Percentiles rank a stretch among this genome's conserved stretches.
Evolutionary conservation across 2,797 vertebrate species (phyloP).

Genomic region (Coendou prehensilis): DNA sequence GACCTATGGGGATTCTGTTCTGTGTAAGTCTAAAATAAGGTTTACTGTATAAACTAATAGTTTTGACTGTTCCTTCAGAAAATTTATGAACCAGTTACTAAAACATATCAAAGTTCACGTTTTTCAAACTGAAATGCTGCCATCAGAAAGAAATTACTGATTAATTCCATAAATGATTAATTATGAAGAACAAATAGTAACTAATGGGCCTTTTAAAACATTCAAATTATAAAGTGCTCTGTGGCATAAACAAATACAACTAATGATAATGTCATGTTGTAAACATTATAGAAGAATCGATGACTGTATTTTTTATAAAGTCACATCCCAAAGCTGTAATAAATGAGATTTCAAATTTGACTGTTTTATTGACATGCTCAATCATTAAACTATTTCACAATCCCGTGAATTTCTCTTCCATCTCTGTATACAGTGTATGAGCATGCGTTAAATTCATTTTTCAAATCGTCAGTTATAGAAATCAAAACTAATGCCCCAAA

Average conservation of each 20-base stretch:
- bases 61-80: constrained; percentile 65
- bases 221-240: constrained; percentile 57
- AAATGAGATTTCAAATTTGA: constrained; percentile 53
- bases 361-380: not conserved
- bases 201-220: not conserved
- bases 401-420: not conserved
- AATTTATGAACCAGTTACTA: constrained; percentile 44
- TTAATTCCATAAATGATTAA: constrained; percentile 38
- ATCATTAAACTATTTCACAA: constrained; percentile 32
- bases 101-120: constrained; percentile 11
- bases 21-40: constrained; percentile 47
- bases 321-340: not conserved
- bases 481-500: constrained; percentile 49
- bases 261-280: not conserved
- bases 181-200: constrained; percentile 1
- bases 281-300: constrained; percentile 8
- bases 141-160: constrained; percentile 42
- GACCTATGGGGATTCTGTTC: not conserved
- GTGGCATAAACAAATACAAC: constrained; percentile 41
- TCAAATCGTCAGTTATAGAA: constrained; percentile 51
- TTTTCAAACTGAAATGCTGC: constrained; percentile 58
- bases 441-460: not conserved
- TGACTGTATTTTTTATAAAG: constrained; percentile 41
- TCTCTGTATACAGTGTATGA: not conserved
- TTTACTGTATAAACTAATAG: not conserved